Evolutionary conservation across 1,140 invertebrate species (phyloP), one percentile per base, ranked within the genome.

Genomic region (Rhysida immarginata): DNA sequence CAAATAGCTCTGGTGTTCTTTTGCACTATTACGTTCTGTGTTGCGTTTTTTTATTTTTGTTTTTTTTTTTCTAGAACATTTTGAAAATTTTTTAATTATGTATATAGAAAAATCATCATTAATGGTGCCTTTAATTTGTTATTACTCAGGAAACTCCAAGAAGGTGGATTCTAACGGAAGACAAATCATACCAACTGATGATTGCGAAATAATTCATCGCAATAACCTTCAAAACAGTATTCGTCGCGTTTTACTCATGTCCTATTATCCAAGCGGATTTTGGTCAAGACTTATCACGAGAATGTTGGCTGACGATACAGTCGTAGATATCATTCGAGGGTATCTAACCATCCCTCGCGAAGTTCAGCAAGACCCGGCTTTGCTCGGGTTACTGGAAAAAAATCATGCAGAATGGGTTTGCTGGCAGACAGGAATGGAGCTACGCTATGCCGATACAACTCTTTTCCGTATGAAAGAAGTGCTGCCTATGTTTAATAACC

Each of bases 191-290:
- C 3, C 11, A 2, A 24, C 5, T 5, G 53, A 55, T 18, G 58
- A 56, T 29, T 62, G 60, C 51, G 59, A 63, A 35, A 58, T 67
- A 11, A 60, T 58, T 11, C 62, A 65, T 45, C 62, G 60, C 21
- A 61, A 58, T 18, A 62, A 64, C 26, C 59, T 61, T 11, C 63
- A 64, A 21, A 58, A 63, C 8, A 59, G 65, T 25, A 61, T 71
- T 44, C 62, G 66, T 0, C 71, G 90, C 8, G 69, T 93, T 25
- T 70, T 93, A 2, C 71, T 93, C 1, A 86, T 98, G 79, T 93
- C 93, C 0, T 99, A 98, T 70, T 90, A 98, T 67, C 96, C 96
- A 0, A 88, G 87, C 61, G 96, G 96, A 0, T 99, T 99, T 71
- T 98, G 95, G 96, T 88, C 94, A 0, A 74, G 95, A 11, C 75